phyloP scores from a whole-genome alignment of 2,113 vertebrate genomes.

The Theristicus caerulescens region DNA sequence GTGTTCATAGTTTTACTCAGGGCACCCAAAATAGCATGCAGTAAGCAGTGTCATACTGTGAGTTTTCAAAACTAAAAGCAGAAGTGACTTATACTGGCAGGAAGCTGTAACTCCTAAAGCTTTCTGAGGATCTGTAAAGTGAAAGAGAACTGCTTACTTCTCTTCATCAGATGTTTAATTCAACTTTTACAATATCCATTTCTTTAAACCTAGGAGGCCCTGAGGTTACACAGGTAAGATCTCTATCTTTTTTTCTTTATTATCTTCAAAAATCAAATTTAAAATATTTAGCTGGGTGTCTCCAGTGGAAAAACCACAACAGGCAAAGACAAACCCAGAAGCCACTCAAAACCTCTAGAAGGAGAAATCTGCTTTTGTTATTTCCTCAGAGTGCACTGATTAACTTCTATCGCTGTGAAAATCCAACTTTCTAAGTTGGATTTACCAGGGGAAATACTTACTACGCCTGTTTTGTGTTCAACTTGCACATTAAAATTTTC shows the following conservation, averaged over 20 bases:
- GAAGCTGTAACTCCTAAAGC: constrained; percentile 16
- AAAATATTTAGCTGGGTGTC: not conserved
- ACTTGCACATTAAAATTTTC: not conserved
- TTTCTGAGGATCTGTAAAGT: constrained; percentile 9
- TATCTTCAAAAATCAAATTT: not conserved
- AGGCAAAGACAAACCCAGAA: not conserved
- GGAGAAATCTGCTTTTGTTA: not conserved
- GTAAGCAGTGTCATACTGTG: constrained; percentile 66
- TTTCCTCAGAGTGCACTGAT: accelerated
- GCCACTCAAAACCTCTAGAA: not conserved
- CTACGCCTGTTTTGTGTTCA: not conserved
- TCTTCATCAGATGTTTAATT: not conserved
- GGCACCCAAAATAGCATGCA: constrained; percentile 76
- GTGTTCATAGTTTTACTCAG: constrained; percentile 85
- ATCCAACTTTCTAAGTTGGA: not conserved
- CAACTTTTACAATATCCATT: not conserved
- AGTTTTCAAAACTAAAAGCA: constrained; percentile 65
- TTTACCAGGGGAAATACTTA: not conserved
- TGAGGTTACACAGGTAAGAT: constrained; percentile 65
- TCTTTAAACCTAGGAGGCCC: not conserved
- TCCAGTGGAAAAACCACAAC: not conserved
- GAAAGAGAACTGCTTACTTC: not conserved
- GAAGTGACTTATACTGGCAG: constrained; percentile 55
- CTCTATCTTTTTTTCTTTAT: not conserved
- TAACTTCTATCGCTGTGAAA: not conserved